Conservation (phyloP, 1,140 invertebrate species). For the Aleiodes sp. region DNA sequence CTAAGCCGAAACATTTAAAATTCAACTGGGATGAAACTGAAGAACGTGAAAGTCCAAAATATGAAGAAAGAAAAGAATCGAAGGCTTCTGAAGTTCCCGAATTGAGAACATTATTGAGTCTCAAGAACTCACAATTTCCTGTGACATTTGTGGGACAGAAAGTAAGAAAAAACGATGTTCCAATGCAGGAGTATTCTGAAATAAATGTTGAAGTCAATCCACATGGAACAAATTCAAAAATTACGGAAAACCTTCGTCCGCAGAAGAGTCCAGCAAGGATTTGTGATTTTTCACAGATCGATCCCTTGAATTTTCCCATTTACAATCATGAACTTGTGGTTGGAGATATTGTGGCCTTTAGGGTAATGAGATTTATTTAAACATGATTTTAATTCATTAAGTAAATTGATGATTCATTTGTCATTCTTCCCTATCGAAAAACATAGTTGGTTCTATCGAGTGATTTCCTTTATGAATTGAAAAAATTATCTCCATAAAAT, state of each 20-base stretch:
- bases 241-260: too few relatives aligned
- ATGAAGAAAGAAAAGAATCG: too few relatives aligned
- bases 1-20: constrained; percentile 22
- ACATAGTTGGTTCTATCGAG: too few relatives aligned
- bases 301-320: constrained; percentile 29
- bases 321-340: constrained; percentile 27
- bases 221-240: too few relatives aligned
- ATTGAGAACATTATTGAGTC: constrained; percentile 39
- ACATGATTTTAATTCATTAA: neutral
- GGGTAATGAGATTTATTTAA: constrained; percentile 40
- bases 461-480: too few relatives aligned
- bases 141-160: constrained; percentile 44
- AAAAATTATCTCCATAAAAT: neutral
- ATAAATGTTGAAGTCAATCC: too few relatives aligned
- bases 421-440: too few relatives aligned
- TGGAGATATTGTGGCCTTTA: constrained; percentile 47
- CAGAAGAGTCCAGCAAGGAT: neutral
- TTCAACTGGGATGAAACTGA: constrained; percentile 11
- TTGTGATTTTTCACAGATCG: neutral
- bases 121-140: constrained; percentile 47
- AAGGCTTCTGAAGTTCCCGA: neutral
- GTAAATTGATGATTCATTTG: neutral
- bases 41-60: neutral
- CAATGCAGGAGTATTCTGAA: neutral
- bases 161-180: neutral